Evolutionary conservation across 1,140 invertebrate species (phyloP), one percentile per base, ranked within the genome.

Genomic region (Tribolium madens): DNA sequence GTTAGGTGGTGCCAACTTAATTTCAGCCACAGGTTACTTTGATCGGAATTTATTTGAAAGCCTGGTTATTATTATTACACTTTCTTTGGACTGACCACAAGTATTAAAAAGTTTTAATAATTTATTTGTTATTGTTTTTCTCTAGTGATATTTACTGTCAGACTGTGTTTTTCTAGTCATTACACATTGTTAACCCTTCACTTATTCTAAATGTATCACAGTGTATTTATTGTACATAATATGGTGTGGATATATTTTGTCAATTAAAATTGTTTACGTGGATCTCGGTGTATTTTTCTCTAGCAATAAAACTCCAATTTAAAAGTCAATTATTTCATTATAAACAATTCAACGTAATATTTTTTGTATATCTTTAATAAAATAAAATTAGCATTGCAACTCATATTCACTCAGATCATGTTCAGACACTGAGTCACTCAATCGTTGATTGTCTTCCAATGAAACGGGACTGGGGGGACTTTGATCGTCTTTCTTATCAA

Each of bases 221-320:
- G 18, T 64, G 57, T 64, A 64, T 64, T 64, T 64, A 64, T 64
- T 64, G 57, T 64, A 64, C 3, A 64, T 64, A 64, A 64, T 64
- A 64, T 33, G 31, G 26, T 64, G 36, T 64, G 57, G 31, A 64
- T 64, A 64, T 64, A 64, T 64, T 64, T 64, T 64, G 57, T 64
- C 57, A 64, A 64, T 64, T 64, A 64, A 64, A 64, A 31, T 64
- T 64, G 57, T 64, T 64, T 64, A 64, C 57, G 57, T 64, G 57
- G 57, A 64, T 31, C 57, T 64, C 21, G 5, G 21, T 64, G 57
- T 64, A 26, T 31, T 64, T 33, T 57, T 64, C 57, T 33, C 21
- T 13, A 33, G 57, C 57, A 64, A 60, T 60, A 60, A 26, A 26
- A 5, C 26, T 60, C 15, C 21, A 18, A 18, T 57, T 64, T 64